These are phyloP conservation scores for Hyles euphorbiae DNA, from an alignment of 1,140 invertebrate genomes.

Conservation along the genomic window DNA sequence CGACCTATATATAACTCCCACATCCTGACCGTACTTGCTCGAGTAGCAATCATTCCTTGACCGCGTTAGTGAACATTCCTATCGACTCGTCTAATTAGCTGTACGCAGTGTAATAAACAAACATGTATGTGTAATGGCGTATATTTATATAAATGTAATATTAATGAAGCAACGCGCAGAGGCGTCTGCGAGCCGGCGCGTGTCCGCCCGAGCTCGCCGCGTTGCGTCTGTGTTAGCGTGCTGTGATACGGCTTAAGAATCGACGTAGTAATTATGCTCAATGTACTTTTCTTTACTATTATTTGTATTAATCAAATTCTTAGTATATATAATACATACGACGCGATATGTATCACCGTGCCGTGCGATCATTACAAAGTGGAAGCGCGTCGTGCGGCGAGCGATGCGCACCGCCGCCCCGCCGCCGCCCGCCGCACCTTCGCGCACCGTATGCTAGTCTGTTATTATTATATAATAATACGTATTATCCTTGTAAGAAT, in stretches of 20 bases:
- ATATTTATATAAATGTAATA: slow-evolving; percentile 7
- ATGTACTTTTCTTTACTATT: slow-evolving; percentile 43
- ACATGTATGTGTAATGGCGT: slow-evolving; percentile 2
- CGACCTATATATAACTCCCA: no score
- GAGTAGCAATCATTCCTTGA: not conserved
- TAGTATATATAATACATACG: slow-evolving; percentile 33
- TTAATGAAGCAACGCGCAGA: slow-evolving; percentile 10
- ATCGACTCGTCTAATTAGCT: not conserved
- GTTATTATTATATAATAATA: no score
- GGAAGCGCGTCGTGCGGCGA: slow-evolving; percentile 31
- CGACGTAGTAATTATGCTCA: slow-evolving; percentile 60
- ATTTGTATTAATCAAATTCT: slow-evolving; percentile 41
- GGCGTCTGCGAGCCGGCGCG: slow-evolving; percentile 4
- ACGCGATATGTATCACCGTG: not conserved
- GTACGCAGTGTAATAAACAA: not conserved
- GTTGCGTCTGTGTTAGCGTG: slow-evolving; percentile 53
- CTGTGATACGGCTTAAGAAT: slow-evolving; percentile 63
- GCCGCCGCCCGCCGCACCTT: not conserved
- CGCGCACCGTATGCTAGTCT: slow-evolving; percentile 61
- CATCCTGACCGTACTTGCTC: no score
- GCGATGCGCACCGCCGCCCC: not conserved
- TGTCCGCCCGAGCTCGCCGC: slow-evolving; percentile 6
- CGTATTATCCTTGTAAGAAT: slow-evolving; percentile 29
- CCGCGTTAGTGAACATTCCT: not conserved
- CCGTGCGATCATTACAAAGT: slow-evolving; percentile 29